These are phyloP conservation scores for Pseudomyrmex pallidus DNA, from an alignment of 1,140 invertebrate genomes.

Conservation along the genomic window DNA sequence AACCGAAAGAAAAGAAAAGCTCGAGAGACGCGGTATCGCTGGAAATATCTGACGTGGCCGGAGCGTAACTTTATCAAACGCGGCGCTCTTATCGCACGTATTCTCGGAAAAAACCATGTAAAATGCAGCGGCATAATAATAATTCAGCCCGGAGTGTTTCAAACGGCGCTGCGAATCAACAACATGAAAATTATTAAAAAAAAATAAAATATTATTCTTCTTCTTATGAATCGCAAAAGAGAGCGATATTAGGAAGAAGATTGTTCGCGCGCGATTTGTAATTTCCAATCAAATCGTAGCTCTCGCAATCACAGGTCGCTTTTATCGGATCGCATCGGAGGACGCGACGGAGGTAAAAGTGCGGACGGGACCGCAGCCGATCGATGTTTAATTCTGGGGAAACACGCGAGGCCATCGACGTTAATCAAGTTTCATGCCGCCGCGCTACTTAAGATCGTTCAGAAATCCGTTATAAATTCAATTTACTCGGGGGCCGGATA, in stretches of 20 bases:
- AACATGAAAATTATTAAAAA: too few species aligned
- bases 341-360: constrained; percentile 21
- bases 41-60: constrained; percentile 33
- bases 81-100: not conserved
- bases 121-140: too few species aligned
- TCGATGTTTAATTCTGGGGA: constrained; percentile 53
- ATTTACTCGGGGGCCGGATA: constrained; percentile 55
- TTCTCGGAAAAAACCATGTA: not conserved
- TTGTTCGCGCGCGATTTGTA: too few species aligned
- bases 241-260: too few species aligned
- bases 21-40: constrained; percentile 23
- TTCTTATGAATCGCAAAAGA: too few species aligned
- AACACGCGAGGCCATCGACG: constrained; percentile 57
- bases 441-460: constrained; percentile 58
- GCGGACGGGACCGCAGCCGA: constrained; percentile 27
- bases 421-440: constrained; percentile 61
- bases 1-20: constrained; percentile 42
- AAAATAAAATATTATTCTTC: too few species aligned
- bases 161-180: too few species aligned
- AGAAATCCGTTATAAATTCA: constrained; percentile 63
- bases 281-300: too few species aligned
- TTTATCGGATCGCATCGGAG: constrained; percentile 27
- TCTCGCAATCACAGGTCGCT: not conserved
- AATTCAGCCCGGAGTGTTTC: too few species aligned
- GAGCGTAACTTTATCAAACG: constrained; percentile 40